Conservation (phyloP, 2,113 vertebrate species). For the Ciconia stormi region DNA sequence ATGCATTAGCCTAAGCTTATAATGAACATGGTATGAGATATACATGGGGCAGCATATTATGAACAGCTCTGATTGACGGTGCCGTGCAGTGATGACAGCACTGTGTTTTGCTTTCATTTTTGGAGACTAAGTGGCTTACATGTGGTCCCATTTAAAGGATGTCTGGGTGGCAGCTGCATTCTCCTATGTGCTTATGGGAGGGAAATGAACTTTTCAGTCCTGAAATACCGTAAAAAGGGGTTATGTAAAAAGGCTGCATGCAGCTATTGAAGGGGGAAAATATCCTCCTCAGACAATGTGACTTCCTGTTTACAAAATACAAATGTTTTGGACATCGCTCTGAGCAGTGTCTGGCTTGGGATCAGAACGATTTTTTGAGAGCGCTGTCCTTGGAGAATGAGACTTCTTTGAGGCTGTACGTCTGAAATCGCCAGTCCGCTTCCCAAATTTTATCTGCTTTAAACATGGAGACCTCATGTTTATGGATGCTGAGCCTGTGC, state of each 20-base stretch:
- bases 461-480: neutral
- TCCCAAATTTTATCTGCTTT: neutral
- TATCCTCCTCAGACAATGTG: slow-evolving; percentile 25
- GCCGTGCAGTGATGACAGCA: slow-evolving; percentile 67
- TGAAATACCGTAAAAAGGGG: neutral
- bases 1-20: neutral
- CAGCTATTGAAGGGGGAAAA: slow-evolving; percentile 2
- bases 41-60: neutral
- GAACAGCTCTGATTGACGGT: slow-evolving; percentile 49
- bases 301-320: slow-evolving; percentile 52
- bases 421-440: neutral
- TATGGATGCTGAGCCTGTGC: neutral
- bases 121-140: slow-evolving; percentile 66
- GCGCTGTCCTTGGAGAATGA: neutral
- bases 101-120: slow-evolving; percentile 70
- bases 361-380: neutral
- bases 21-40: neutral
- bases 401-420: neutral
- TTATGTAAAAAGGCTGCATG: slow-evolving; percentile 21
- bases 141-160: slow-evolving; percentile 61
- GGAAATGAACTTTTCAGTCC: slow-evolving; percentile 56
- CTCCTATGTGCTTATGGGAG: slow-evolving; percentile 33
- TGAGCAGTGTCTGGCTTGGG: neutral
- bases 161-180: slow-evolving; percentile 67
- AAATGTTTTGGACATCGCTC: neutral